Evolutionary conservation across 2,888 invertebrate species (phyloP), one percentile per base, ranked within the genome.

Genomic region (Allacma fusca): DNA sequence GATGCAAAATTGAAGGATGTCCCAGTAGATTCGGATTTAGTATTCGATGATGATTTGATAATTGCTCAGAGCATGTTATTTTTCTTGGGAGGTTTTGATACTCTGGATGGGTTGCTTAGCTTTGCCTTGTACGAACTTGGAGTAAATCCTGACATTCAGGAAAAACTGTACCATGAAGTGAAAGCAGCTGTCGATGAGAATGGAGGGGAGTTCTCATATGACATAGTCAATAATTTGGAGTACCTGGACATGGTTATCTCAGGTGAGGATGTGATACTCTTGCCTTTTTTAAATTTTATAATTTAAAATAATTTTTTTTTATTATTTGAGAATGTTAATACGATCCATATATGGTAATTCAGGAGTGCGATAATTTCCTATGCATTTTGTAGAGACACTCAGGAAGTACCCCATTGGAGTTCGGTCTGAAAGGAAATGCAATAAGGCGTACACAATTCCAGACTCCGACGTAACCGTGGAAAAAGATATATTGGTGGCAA

Each of bases 31-130:
- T 43, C 34, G 34, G 21, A 34, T n/a, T 21, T 72, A 19, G n/a
- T 13, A 13, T 12, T 59, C 2, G 28, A 69, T 4, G 76, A 85
- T 74, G 79, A 81, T 76, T 84, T 86, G 76, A 84, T 86, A 28
- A 84, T 86, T 34, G 85, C 86, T 64, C 86, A 86, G 76, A 85
- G 85, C 57, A 85, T 87, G 69, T 85, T 88, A n/a, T 88, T 88
- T 80, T 83, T 88, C 28, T 80, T 88, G 71, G 88, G 87, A 29
- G 89, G 88, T 0, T 89, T 88, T 79, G 89, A 89, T 79, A 89
- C 89, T 0, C 88, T 88, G 0, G 87, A 87, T 67, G 87, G 87
- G 0, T 86, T 87, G 1, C 82, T 89, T 40, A 86, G 86, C 9
- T 89, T 87, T 81, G 84, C 86, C 23, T 34, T 78, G 64, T 82